Base-by-base conservation (phyloP, 2,797 vertebrate genomes). In the Bryconaethiops microstoma region DNA sequence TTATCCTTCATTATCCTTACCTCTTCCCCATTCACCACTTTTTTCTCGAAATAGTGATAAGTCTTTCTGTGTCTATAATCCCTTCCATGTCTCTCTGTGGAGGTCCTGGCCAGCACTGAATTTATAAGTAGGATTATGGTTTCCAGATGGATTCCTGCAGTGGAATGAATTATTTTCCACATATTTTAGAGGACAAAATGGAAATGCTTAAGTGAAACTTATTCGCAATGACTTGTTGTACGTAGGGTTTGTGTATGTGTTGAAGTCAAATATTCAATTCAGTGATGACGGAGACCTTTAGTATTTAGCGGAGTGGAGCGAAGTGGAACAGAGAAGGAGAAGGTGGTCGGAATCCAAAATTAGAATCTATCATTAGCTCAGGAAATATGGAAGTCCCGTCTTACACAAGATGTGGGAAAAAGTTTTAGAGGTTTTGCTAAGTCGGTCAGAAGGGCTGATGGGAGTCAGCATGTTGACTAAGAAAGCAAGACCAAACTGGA, bases 91-190 rank as follows among this genome's bases (percentile, higher is more conserved):
- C 77, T 72, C 77, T 57, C 67, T 64, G 64, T 65, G 14, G 70
- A 81, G 81, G 81, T 78, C 80, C 86, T 82, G 81, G 90, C 91
- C 74, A 54, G 62, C 14, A 5, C 70, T 89, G 76, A 86, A 91
- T 91, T 88, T 80, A 87, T 90, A 91, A 90, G 92, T 89, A 90
- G 89, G 85, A 86, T 86, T 86, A 84, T 86, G 84, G 80, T 79
- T 92, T 91, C 91, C 92, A 89, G 86, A 90, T 90, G 92, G 90
- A 85, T 89, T 79, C 82, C 88, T n/a, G 89, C 91, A 88, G 86
- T 90, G 86, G 87, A 87, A 74, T 74, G 72, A 78, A 70, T 82
- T 65, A 60, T 57, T 60, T 82, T 76, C 65, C 54, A 23, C 69
- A 59, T 68, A 69, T 82, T 64, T 82, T 71, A 14, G 25, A 82